A percentile compares a stretch with the other conserved stretches of the same genome.
These are phyloP conservation scores for Chaetodon trifasciatus DNA, from an alignment of 2,797 vertebrate species.

Conservation along the genomic window DNA sequence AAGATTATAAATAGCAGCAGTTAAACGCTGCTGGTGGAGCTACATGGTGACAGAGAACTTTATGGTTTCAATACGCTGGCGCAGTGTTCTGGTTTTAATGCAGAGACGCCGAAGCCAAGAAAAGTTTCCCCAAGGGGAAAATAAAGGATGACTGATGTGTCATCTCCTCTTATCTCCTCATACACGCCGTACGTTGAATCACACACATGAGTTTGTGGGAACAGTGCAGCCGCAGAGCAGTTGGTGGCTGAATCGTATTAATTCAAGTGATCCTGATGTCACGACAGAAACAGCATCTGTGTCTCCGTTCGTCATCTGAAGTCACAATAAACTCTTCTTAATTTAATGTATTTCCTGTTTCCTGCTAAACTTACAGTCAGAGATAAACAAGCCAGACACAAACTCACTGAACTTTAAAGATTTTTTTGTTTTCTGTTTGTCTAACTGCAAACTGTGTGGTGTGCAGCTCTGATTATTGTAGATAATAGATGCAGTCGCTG, in stretches of 20 bases:
- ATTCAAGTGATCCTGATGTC: background rate
- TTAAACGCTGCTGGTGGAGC: background rate
- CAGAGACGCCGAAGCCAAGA: background rate
- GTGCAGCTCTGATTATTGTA: no score
- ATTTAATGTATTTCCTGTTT: background rate
- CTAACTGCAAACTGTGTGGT: no score
- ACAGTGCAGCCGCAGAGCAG: background rate
- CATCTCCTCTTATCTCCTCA: no score
- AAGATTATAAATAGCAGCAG: background rate
- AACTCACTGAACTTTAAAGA: background rate
- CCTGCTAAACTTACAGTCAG: background rate
- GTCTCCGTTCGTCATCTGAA: background rate
- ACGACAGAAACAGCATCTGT: no score
- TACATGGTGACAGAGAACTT: background rate
- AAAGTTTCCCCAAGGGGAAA: background rate
- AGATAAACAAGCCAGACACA: constrained; percentile 6
- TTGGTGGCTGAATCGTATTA: no score
- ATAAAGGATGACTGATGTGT: background rate
- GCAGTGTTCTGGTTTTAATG: no score
- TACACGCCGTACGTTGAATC: background rate
- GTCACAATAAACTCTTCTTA: background rate
- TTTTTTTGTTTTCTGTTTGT: no score
- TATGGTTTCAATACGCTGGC: no score
- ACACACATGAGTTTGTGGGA: background rate
- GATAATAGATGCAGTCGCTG: no score